These are phyloP conservation scores for Drosophila orena DNA, from an alignment of 1,140 invertebrate genomes.

Conservation along the genomic window DNA sequence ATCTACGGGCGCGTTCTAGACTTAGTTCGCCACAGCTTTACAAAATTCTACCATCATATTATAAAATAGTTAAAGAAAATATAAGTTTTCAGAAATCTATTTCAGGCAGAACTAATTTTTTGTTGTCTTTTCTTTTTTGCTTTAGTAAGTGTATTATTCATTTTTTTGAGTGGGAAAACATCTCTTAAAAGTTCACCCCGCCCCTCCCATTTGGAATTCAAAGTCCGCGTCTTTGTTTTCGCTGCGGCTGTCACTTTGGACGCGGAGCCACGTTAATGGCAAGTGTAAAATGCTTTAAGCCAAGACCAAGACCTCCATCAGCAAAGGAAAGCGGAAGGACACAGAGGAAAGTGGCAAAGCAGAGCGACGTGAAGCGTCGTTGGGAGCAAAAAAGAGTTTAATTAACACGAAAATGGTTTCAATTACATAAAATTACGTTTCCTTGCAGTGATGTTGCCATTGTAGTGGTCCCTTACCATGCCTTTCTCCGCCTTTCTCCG, in stretches of 20 bases:
- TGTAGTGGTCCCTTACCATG: constrained; percentile 45
- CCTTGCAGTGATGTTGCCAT: constrained; percentile 64
- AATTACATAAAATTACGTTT: constrained; percentile 84
- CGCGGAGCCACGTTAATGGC: constrained; percentile 77
- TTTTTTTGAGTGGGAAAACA: not conserved
- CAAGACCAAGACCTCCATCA: constrained; percentile 51
- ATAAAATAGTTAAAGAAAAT: no score
- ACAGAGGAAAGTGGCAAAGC: constrained; percentile 3
- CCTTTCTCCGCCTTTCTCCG: not conserved
- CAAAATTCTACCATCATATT: no score
- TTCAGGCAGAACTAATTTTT: no score
- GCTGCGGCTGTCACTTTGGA: constrained; percentile 80
- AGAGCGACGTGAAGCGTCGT: constrained; percentile 24
- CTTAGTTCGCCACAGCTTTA: no score
- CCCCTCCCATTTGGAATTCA: constrained; percentile 9
- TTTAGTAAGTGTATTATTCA: no score
- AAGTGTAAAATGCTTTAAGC: constrained; percentile 83
- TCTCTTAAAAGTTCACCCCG: not conserved
- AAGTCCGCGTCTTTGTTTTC: constrained; percentile 74
- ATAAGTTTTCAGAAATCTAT: not conserved
- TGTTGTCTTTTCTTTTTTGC: no score
- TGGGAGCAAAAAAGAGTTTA: constrained; percentile 72
- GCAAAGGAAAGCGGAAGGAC: constrained; percentile 16
- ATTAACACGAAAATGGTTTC: constrained; percentile 84
- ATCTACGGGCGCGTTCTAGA: no score